Base-by-base conservation (phyloP, 2,113 vertebrate genomes). In the Sterna hirundo region DNA sequence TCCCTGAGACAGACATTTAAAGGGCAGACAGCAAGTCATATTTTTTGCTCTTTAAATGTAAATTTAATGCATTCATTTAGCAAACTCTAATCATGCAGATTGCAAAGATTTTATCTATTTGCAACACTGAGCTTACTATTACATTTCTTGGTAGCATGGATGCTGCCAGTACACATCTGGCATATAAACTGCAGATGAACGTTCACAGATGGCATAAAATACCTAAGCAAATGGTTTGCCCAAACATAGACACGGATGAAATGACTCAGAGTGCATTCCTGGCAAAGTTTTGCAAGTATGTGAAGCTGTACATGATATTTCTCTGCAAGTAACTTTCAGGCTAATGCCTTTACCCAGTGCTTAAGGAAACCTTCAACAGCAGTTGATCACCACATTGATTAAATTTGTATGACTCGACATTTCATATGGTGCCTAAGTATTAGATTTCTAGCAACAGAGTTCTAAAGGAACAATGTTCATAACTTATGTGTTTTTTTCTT, bases 141-240 rank as follows among this genome's bases (percentile, higher is more conserved):
- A 22, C 29, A 44, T 72, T 58, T 76, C 62, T 91, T 71, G 61
- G 77, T 69, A 90, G 44, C n/a, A 54, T 10, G 65, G 47, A 11
- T 52, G 69, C 91, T 91, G 61, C 68, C 94, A 97, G 54, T 40
- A 86, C 83, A 96, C 78, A 97, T 96, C 95, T 96, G 95, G 93
- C 85, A 90, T 51, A 81, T 84, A 88, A 96, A 92, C 83, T 93
- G 66, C 86, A 95, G 81, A 78, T 62, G 92, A 95, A 90, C 69
- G 83, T 47, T 64, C 90, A 89, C 96, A 97, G 92, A 93, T 96
- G 92, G 88, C 70, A 94, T 71, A 92, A 94, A 93, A 96, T 91
- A 82, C 93, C 86, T 70, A 91, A 95, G 91, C 82, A 95, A 95
- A 94, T 70, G 72, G 57, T 94, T 85, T 96, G 66, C 78, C 89